Conservation (phyloP, 2,797 vertebrate species). For the Takifugu rubripes region DNA sequence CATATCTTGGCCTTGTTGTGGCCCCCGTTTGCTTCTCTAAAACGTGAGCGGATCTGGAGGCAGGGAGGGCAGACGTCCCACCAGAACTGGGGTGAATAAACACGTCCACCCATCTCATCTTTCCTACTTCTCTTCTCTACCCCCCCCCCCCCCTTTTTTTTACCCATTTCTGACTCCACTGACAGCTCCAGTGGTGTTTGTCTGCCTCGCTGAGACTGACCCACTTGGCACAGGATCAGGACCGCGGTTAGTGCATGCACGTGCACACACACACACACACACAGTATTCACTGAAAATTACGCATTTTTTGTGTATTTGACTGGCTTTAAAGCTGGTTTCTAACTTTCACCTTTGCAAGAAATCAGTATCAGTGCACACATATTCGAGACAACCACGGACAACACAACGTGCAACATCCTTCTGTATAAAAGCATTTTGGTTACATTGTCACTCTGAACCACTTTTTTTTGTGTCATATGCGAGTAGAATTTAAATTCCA, state of each 20-base stretch:
- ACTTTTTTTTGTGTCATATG: too few relatives aligned
- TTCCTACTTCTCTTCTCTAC: slow-evolving; percentile 6
- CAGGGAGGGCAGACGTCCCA: slow-evolving; percentile 25
- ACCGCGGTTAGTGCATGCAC: slow-evolving; percentile 32
- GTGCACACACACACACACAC: slow-evolving; percentile 17
- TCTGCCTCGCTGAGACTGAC: slow-evolving; percentile 52
- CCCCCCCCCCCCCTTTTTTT: slow-evolving; percentile 13
- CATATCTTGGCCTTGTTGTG: slow-evolving; percentile 45
- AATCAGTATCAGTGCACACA: background rate
- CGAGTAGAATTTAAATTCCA: too few relatives aligned
- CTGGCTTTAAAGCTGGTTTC: background rate
- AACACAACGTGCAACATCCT: too few relatives aligned
- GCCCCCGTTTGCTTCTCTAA: slow-evolving; percentile 45
- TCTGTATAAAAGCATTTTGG: too few relatives aligned
- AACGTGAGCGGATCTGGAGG: slow-evolving; percentile 55
- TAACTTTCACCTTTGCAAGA: slow-evolving; percentile 5
- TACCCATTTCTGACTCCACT: slow-evolving; percentile 9
- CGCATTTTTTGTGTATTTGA: slow-evolving; percentile 11
- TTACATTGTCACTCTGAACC: too few relatives aligned
- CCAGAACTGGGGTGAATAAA: slow-evolving; percentile 45
- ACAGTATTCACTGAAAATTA: slow-evolving; percentile 25
- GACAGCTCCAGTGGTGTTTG: slow-evolving; percentile 38
- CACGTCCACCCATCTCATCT: slow-evolving; percentile 26
- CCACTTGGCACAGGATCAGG: slow-evolving; percentile 65
- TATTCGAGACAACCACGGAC: background rate